Evolutionary conservation across 2,113 vertebrate genomes (phyloP).

Genomic region (Microcebus ravelobensis): DNA sequence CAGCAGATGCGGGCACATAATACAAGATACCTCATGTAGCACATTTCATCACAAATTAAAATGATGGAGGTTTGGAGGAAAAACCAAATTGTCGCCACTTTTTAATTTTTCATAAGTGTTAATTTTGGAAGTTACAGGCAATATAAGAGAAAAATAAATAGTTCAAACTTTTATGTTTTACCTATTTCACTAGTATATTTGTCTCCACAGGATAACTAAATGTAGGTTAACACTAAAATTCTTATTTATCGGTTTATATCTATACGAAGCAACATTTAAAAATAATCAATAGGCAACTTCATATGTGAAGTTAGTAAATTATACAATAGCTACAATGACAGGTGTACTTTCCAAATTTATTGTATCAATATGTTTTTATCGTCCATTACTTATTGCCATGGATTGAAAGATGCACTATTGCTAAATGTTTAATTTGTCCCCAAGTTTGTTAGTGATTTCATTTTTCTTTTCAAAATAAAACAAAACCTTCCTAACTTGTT

Average conservation of each 20-base stretch:
- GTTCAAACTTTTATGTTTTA: background rate
- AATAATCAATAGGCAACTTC: background rate
- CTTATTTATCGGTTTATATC: background rate
- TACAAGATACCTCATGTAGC: background rate
- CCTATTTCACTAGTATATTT: background rate
- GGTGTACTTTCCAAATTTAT: background rate
- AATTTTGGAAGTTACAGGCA: background rate
- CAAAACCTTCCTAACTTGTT: background rate
- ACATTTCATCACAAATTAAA: background rate
- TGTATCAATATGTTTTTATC: background rate
- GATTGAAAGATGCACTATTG: background rate
- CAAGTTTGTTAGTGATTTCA: background rate
- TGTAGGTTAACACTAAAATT: background rate
- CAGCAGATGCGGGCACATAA: conserved; percentile 58
- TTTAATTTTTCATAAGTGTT: background rate
- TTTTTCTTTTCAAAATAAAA: conserved; percentile 32
- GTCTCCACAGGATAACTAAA: background rate
- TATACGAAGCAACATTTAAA: background rate
- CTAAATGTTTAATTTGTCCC: background rate
- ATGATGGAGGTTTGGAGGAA: background rate
- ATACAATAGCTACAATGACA: background rate
- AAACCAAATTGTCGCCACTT: background rate
- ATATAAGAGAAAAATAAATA: background rate
- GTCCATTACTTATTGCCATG: background rate
- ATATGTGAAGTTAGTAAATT: background rate